phyloP scores from a whole-genome alignment of 2,888 invertebrate genomes.

The Gnatocerus cornutus region DNA sequence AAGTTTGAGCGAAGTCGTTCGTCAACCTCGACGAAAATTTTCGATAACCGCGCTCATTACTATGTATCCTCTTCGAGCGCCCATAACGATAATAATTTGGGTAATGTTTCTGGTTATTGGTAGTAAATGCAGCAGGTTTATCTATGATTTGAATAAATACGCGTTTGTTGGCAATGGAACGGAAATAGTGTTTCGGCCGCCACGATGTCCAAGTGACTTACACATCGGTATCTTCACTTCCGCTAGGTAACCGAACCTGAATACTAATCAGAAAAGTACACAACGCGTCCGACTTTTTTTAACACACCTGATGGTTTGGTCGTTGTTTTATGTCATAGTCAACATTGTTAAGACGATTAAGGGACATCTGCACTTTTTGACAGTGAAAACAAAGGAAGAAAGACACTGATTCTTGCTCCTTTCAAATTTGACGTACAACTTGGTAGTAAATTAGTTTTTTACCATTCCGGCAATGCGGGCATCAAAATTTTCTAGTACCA shows the following conservation, averaged over 20 bases:
- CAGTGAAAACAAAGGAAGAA: too few relatives aligned
- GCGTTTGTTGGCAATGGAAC: slow-evolving; percentile 57
- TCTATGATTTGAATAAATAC: slow-evolving; percentile 55
- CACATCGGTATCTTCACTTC: slow-evolving; percentile 66
- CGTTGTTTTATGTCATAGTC: slow-evolving; percentile 23
- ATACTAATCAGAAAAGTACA: slow-evolving; percentile 61
- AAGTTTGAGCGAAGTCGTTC: not conserved
- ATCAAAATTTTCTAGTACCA: too few relatives aligned
- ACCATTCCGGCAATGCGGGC: too few relatives aligned
- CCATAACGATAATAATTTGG: slow-evolving; percentile 42
- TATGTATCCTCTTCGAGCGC: slow-evolving; percentile 34
- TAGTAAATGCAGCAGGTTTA: slow-evolving; percentile 48
- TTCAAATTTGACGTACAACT: too few relatives aligned
- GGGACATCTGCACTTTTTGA: slow-evolving; percentile 26
- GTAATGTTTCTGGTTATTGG: slow-evolving; percentile 43
- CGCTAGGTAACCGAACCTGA: slow-evolving; percentile 63
- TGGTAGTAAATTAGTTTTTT: too few relatives aligned
- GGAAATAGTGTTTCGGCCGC: slow-evolving; percentile 66
- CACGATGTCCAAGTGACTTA: slow-evolving; percentile 66
- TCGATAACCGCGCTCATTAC: slow-evolving; percentile 22
- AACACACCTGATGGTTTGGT: slow-evolving; percentile 44
- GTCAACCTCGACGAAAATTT: not conserved
- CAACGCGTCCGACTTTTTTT: slow-evolving; percentile 52
- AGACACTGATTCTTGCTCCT: too few relatives aligned
- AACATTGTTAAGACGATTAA: slow-evolving; percentile 20